Evolutionary conservation across 2,797 vertebrate species (phyloP).

Genomic region (Eulemur albifrons): DNA sequence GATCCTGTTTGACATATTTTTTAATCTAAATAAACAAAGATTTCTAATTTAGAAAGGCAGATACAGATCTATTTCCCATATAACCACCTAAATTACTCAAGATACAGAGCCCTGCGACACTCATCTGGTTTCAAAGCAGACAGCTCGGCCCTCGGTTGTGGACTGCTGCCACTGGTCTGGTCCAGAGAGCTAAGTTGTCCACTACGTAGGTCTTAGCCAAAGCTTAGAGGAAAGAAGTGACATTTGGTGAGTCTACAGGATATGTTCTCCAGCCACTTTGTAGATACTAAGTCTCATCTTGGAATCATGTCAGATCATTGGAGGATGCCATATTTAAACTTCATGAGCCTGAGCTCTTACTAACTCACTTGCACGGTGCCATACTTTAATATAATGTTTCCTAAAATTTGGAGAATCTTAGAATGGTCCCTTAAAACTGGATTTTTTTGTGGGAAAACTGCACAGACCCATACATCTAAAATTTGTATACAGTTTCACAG

Average conservation of each 20-base stretch:
- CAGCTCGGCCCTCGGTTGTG: rapidly evolving
- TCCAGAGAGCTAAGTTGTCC: background rate
- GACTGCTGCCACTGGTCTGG: rapidly evolving
- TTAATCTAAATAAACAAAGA: background rate
- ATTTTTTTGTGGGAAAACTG: background rate
- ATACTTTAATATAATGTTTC: background rate
- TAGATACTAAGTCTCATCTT: background rate
- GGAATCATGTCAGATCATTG: background rate
- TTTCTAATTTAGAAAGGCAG: background rate
- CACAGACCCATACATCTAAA: background rate
- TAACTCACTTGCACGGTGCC: background rate
- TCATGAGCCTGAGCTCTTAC: background rate
- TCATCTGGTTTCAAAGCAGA: background rate
- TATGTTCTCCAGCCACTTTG: background rate
- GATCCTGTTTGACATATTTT: background rate
- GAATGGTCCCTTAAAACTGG: background rate
- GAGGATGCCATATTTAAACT: background rate
- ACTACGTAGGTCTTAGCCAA: rapidly evolving
- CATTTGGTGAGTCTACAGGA: background rate
- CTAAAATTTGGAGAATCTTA: background rate
- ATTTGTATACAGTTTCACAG: background rate
- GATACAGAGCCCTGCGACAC: background rate
- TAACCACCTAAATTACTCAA: background rate
- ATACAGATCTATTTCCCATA: background rate
- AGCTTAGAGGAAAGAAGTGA: background rate